phyloP scores from a whole-genome alignment of 2,888 invertebrate genomes.

The Timema cristinae region DNA sequence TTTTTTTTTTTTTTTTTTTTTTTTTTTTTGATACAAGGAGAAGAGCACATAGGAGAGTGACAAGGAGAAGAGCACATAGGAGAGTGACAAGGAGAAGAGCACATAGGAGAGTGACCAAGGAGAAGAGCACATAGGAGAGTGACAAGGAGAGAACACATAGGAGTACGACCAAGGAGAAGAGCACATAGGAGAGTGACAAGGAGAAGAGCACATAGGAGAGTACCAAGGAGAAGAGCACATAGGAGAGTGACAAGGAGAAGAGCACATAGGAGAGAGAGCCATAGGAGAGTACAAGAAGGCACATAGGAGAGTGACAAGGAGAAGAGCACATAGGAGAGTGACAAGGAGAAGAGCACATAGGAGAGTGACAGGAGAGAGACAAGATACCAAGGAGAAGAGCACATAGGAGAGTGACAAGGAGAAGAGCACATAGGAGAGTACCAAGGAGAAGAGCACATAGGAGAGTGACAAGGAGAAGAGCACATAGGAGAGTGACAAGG shows the following conservation, averaged over 20 bases:
- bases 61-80: too few relatives aligned
- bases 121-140: too few relatives aligned
- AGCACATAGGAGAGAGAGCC: too few relatives aligned
- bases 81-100: too few relatives aligned
- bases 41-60: too few relatives aligned
- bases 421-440: not conserved
- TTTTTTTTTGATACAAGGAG: too few relatives aligned
- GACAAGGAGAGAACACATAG: too few relatives aligned
- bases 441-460: not conserved
- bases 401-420: not conserved
- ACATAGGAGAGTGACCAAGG: too few relatives aligned
- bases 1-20: too few relatives aligned
- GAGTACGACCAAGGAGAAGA: too few relatives aligned
- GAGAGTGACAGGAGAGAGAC: conserved; percentile 17
- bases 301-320: not conserved
- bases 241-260: not conserved
- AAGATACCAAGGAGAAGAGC: too few relatives aligned
- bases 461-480: not conserved
- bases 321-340: not conserved
- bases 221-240: not conserved
- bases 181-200: not conserved
- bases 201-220: not conserved
- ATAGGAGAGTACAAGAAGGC: not conserved
- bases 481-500: conserved; percentile 6
- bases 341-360: not conserved